Conservation (phyloP, 2,888 invertebrate species). For the Byasa hedistus region DNA sequence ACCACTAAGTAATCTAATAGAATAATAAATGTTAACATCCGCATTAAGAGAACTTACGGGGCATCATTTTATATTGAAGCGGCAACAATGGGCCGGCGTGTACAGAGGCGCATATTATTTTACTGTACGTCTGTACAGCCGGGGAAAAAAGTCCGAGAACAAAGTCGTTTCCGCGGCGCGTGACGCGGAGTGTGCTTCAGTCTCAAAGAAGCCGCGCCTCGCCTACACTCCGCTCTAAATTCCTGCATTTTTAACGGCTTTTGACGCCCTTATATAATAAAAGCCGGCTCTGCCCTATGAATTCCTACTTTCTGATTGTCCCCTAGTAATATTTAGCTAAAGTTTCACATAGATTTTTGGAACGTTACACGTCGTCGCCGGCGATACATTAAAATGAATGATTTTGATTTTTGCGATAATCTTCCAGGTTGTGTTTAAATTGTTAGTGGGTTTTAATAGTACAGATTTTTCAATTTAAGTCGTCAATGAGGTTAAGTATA, state of each 20-base stretch:
- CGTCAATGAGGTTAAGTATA: too few relatives aligned
- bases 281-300: conserved; percentile 19
- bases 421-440: too few relatives aligned
- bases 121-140: conserved; percentile 49
- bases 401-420: too few relatives aligned
- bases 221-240: conserved; percentile 31
- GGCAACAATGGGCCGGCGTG: conserved; percentile 62
- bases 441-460: too few relatives aligned
- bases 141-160: conserved; percentile 49
- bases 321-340: not conserved
- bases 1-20: conserved; percentile 60
- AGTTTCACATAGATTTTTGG: not conserved
- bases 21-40: conserved; percentile 77
- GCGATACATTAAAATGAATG: not conserved
- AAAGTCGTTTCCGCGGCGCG: conserved; percentile 38
- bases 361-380: not conserved
- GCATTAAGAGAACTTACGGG: conserved; percentile 70
- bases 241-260: conserved; percentile 34
- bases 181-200: conserved; percentile 45
- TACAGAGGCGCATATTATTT: conserved; percentile 66
- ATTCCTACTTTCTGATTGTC: conserved; percentile 7
- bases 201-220: conserved; percentile 40
- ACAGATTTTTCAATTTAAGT: too few relatives aligned
- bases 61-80: conserved; percentile 67
- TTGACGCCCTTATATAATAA: conserved; percentile 28